phyloP scores from a whole-genome alignment of 2,888 invertebrate species.

The Clanis bilineata region DNA sequence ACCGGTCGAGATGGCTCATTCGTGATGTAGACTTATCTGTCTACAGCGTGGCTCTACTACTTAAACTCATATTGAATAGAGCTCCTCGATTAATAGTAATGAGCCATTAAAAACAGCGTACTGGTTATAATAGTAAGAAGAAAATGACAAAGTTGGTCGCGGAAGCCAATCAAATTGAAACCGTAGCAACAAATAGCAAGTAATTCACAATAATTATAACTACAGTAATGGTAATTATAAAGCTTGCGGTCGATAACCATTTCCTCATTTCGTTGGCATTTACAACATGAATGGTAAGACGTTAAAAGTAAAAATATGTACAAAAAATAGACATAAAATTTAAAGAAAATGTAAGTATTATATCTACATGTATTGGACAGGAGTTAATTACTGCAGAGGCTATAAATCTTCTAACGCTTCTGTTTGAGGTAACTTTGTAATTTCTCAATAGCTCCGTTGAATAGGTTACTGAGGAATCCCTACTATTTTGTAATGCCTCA shows the following conservation, averaged over 20 bases:
- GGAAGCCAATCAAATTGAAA: neutral
- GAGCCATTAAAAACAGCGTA: too few relatives aligned
- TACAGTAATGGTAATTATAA: neutral
- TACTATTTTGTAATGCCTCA: constrained; percentile 7
- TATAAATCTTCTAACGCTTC: constrained; percentile 10
- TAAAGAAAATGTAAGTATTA: neutral
- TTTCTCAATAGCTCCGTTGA: constrained; percentile 11
- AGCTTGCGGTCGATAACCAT: neutral
- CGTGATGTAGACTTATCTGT: too few relatives aligned
- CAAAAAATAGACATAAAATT: neutral
- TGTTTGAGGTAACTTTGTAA: constrained; percentile 12
- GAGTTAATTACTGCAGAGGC: constrained; percentile 4
- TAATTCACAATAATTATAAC: neutral
- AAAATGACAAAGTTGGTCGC: neutral
- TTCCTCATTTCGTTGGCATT: neutral
- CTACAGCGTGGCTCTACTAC: too few relatives aligned
- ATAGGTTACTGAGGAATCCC: constrained; percentile 6
- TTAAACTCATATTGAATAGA: too few relatives aligned
- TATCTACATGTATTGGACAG: neutral
- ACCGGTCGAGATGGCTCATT: too few relatives aligned
- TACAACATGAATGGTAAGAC: neutral
- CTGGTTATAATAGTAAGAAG: too few relatives aligned
- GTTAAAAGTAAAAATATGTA: neutral
- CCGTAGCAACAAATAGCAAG: neutral
- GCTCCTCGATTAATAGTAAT: too few relatives aligned